A percentile compares a stretch with the other conserved stretches of the same genome.
These are phyloP conservation scores for Anser brachyrhynchus DNA, from an alignment of 2,113 vertebrate species.

Conservation along the genomic window DNA sequence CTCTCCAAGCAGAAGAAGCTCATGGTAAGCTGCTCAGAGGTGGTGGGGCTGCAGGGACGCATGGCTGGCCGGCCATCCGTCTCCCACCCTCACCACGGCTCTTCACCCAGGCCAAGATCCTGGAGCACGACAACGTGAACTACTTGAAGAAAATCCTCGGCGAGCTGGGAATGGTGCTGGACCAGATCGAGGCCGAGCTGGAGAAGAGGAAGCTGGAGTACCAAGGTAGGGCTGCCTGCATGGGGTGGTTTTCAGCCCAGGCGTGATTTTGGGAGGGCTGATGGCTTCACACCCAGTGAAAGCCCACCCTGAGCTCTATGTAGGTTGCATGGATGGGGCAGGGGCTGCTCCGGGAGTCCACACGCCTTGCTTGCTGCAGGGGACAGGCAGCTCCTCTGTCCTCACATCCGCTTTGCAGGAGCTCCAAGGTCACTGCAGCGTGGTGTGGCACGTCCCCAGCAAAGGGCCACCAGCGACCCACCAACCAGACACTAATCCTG, in stretches of 20 bases:
- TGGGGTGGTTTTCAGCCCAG: background rate
- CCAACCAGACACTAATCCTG: background rate
- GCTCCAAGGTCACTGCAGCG: background rate
- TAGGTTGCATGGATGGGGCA: background rate
- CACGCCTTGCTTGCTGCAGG: background rate
- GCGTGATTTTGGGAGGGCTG: background rate
- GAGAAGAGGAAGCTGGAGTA: conserved; percentile 97
- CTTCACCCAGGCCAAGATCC: conserved; percentile 89
- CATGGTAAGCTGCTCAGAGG: conserved; percentile 83
- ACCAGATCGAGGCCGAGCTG: conserved; percentile 96
- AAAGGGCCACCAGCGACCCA: background rate
- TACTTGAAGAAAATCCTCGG: conserved; percentile 97
- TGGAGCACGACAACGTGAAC: conserved; percentile 97
- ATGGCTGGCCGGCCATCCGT: rapidly evolving
- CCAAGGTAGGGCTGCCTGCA: conserved; percentile 79
- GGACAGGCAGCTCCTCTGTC: background rate
- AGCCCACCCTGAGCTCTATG: background rate
- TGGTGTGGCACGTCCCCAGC: background rate
- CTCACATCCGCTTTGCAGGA: background rate
- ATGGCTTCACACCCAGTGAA: background rate
- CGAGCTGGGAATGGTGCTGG: conserved; percentile 94
- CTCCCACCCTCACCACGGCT: background rate
- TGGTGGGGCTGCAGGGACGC: background rate
- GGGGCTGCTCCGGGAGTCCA: background rate
- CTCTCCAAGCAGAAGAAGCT: conserved; percentile 99